phyloP scores from a whole-genome alignment of 2,113 vertebrate genomes.

The Poecilia latipinna region DNA sequence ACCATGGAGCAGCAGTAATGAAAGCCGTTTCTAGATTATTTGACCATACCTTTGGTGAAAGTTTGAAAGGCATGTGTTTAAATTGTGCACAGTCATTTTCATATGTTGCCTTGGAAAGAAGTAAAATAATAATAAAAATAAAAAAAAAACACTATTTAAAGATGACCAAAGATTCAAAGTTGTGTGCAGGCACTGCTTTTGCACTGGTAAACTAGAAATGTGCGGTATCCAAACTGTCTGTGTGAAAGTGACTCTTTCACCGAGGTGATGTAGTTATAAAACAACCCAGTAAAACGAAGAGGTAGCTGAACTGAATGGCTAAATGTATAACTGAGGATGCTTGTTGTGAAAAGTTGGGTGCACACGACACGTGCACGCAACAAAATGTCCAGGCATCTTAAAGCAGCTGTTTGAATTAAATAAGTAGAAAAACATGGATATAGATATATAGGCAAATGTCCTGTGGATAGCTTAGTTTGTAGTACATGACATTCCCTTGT shows the following conservation, averaged over 20 bases:
- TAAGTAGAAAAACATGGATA: constrained; percentile 57
- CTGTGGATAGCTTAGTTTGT: constrained; percentile 53
- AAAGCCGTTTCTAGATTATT: constrained; percentile 63
- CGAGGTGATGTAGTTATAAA: constrained; percentile 65
- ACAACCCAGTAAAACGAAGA: constrained; percentile 72
- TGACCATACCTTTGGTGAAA: constrained; percentile 76
- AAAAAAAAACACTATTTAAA: background rate
- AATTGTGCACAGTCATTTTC: constrained; percentile 53
- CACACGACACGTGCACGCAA: constrained; percentile 29
- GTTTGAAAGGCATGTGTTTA: constrained; percentile 62
- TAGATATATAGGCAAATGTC: constrained; percentile 52
- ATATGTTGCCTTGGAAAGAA: constrained; percentile 62
- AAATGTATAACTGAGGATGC: constrained; percentile 73
- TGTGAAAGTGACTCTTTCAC: constrained; percentile 64
- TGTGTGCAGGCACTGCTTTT: constrained; percentile 70
- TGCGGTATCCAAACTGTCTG: constrained; percentile 58
- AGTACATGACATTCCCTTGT: constrained; percentile 63
- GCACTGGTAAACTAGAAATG: constrained; percentile 52
- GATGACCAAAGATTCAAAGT: constrained; percentile 42
- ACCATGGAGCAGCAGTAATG: constrained; percentile 56
- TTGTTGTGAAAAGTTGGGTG: constrained; percentile 56
- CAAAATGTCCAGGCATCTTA: constrained; percentile 63
- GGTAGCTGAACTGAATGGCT: constrained; percentile 79
- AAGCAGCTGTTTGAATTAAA: constrained; percentile 78
- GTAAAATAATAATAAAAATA: constrained; percentile 17